Base-by-base conservation (phyloP, 2,888 invertebrate genomes). In the Ceramica pisi region DNA sequence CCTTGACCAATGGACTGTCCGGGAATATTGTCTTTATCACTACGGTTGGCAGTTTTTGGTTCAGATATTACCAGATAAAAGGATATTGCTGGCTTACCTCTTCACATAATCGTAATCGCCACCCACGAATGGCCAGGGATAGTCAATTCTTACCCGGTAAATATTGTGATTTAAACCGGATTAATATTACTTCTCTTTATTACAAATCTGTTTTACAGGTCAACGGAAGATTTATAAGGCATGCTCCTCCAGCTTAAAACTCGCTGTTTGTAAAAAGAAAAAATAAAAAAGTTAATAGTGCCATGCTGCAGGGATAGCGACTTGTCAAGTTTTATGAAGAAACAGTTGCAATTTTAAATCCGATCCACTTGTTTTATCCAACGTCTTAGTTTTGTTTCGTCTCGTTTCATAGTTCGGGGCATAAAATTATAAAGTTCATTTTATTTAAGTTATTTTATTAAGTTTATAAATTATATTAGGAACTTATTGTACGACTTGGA, bases 301-400 rank as follows among this genome's bases (percentile, higher is more conserved):
- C 55, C 38, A 56, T 61, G 44, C 64, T 48, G 26, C 44, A 26
- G 31, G 53, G 44, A 61, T 61, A 79, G 51, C 19, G 46, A 61
- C 38, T 61, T 76, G 56, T 48, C 56, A 66, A 80, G 35, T 67
- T 80, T 75, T 48, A 66, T 48, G 56, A 57, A 80, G 38, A 61
- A 78, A 78, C 56, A 61, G 75, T 48, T 75, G 31, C 66, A 56
- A 21, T 75, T 75, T 76, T 57, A 71, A 74, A 80, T 73, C 56
- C 19, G 46, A 57, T 57, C 35, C 26, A 19, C 31, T 53, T 57
- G 35, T 75, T 75, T 41, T 35, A 63, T 65, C 2, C 48, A 53
- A 78, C 59, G n/a, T 12, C 38, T 72, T 35, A 26, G 59, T 78
- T 53, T 71, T 60, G 12, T 71, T 55, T 71, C 35, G 55, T 48